Conservation (phyloP, 2,797 vertebrate genomes). For the Chaetophractus vellerosus region DNA sequence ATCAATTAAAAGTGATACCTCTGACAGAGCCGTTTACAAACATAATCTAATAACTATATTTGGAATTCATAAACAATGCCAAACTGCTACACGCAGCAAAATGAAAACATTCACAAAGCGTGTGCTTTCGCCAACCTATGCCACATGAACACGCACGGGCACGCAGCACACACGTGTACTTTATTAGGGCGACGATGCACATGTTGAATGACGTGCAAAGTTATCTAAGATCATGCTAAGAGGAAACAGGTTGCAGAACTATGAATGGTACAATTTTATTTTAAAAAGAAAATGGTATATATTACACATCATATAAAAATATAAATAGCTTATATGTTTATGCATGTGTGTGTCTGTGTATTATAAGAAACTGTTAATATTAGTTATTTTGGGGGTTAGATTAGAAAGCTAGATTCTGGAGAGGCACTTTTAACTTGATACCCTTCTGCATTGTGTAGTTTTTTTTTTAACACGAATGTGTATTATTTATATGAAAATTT, state of each 20-base stretch:
- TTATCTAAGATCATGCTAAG: background rate
- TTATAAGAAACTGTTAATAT: background rate
- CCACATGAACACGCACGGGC: background rate
- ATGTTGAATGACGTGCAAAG: background rate
- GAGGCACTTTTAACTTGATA: background rate
- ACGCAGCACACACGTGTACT: too few relatives aligned
- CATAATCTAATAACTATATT: too few relatives aligned
- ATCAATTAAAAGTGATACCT: too few relatives aligned
- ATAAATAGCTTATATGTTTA: background rate
- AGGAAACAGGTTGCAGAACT: background rate
- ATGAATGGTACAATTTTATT: background rate
- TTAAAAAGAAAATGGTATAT: background rate
- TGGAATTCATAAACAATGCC: too few relatives aligned
- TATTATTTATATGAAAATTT: background rate
- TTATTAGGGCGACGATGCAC: too few relatives aligned
- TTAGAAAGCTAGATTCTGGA: background rate
- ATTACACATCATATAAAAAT: constrained; percentile 9
- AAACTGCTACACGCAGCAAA: too few relatives aligned
- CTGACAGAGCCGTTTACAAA: too few relatives aligned
- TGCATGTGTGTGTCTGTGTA: background rate
- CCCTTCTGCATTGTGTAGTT: background rate
- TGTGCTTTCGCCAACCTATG: background rate
- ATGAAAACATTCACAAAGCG: background rate
- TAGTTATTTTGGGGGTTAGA: background rate
- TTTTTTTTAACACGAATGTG: background rate